Conservation (phyloP, 2,113 vertebrate species). For the Turnix velox region DNA sequence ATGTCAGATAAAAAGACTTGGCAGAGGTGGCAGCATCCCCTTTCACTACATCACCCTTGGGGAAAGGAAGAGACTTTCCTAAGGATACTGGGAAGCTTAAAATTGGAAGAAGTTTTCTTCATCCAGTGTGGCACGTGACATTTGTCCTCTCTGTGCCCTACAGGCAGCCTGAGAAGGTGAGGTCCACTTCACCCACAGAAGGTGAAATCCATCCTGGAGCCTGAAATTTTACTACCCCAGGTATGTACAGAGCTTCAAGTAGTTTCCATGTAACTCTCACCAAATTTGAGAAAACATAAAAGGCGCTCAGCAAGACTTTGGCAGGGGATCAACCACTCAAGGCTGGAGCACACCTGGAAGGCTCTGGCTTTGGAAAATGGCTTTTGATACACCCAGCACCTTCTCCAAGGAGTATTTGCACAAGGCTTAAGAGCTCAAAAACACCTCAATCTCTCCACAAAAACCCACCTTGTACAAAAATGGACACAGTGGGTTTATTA, state of each 20-base stretch:
- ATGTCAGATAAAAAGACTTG: neutral
- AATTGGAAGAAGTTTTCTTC: neutral
- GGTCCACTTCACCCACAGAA: neutral
- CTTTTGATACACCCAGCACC: neutral
- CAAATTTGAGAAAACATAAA: neutral
- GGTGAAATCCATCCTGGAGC: neutral
- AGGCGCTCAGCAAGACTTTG: neutral
- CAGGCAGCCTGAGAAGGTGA: neutral
- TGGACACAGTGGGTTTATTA: neutral
- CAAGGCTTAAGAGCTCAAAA: neutral
- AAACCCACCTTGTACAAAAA: neutral
- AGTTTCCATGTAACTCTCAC: neutral
- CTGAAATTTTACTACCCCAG: neutral
- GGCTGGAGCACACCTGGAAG: neutral
- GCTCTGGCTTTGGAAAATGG: rapidly evolving
- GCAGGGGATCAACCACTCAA: neutral
- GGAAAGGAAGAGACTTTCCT: neutral
- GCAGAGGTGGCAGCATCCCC: neutral
- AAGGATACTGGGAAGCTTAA: neutral
- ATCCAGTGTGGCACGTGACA: neutral
- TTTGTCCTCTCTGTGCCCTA: neutral
- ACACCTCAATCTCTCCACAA: neutral
- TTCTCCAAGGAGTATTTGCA: neutral
- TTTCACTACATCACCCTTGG: neutral
- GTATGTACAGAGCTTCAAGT: rapidly evolving